Evolutionary conservation across 2,113 vertebrate species (phyloP).

Genomic region (Martes martes): DNA sequence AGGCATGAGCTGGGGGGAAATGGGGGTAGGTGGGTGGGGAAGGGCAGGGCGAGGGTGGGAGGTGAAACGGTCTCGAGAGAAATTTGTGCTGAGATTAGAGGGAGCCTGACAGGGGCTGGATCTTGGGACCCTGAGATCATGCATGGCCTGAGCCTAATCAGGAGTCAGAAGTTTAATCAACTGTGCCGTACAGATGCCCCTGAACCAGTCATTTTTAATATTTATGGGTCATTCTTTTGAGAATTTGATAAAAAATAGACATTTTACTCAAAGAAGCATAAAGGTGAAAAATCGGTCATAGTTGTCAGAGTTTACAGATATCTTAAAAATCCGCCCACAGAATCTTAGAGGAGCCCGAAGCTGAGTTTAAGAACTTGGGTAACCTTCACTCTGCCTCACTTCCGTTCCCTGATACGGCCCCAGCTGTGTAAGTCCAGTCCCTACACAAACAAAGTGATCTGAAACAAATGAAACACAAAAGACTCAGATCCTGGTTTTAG

Average conservation of each 20-base stretch:
- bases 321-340: background rate
- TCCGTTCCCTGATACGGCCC: fast-evolving
- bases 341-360: background rate
- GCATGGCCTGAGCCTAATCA: background rate
- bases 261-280: background rate
- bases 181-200: background rate
- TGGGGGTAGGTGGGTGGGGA: no score
- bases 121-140: background rate
- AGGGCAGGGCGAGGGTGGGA: background rate
- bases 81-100: background rate
- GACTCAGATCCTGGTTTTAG: background rate
- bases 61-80: background rate
- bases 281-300: background rate
- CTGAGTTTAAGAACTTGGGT: background rate
- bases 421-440: no score
- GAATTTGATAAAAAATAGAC: background rate
- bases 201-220: background rate
- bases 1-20: background rate
- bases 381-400: fast-evolving
- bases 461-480: background rate
- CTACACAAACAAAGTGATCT: background rate
- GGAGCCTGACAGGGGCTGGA: background rate
- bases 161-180: background rate
- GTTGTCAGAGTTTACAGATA: background rate
- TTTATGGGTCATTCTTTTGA: background rate